Evolutionary conservation across 2,797 vertebrate species (phyloP), one percentile per base, ranked within the genome.

Genomic region (Onychomys torridus): DNA sequence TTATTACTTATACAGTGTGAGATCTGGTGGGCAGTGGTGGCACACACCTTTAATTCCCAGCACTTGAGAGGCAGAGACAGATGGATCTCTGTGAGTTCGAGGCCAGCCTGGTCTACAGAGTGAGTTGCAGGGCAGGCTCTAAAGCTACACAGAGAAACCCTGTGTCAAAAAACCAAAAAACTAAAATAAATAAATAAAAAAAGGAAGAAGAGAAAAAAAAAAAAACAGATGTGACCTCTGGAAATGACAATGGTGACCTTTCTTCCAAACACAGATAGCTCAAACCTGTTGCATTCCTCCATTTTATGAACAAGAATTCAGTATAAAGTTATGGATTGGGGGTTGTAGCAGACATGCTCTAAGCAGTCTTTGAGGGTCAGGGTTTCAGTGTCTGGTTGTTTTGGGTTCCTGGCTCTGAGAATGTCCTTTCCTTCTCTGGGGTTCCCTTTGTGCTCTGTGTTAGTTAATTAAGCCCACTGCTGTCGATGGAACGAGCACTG

Each of bases 401-500:
- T 43, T 83, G 95, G 67, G 49, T 91, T 63, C 34, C 69, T 7
- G 12, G 40, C 61, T 97, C 91, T 83, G 77, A 86, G 73, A 67
- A 81, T 29, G 19, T 55, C 59, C 32, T 89, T 73, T 59, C n/a
- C 10, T 92, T 49, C 71, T 79, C 37, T 32, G 67, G 87, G 61
- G 29, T 93, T 49, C 73, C 13, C 77, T 96, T 73, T 27, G 19
- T 40, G 4, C 27, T 82, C 43, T 90, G 46, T 27, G 59, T 71
- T 52, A 49, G 65, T 84, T 85, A 76, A 81, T 90, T 91, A 90
- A 94, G 61, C 65, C 23, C 55, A 75, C 84, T 94, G 63, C 59
- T 96, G 40, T 83, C 88, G 57, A 94, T 88, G 73, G 69, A 89
- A 89, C 82, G 67, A 69, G 40, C 89, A 27, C 82, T 55, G 76